phyloP scores from a whole-genome alignment of 2,113 vertebrate genomes.

The Epinephelus lanceolatus region DNA sequence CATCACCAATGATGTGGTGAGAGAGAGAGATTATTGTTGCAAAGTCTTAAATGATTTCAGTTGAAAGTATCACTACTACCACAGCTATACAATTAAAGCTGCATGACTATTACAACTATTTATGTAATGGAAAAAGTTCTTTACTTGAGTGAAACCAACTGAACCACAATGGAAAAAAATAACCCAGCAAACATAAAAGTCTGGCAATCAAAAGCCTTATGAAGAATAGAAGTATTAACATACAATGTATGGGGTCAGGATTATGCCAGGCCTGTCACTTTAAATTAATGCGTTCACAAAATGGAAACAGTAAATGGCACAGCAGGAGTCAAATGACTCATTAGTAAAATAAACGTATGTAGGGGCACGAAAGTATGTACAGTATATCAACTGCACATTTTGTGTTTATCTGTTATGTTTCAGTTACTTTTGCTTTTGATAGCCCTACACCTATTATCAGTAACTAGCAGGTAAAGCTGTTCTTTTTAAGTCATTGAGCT shows the following conservation, averaged over 20 bases:
- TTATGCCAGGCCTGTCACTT: not conserved
- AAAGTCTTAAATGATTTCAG: not conserved
- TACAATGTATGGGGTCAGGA: not conserved
- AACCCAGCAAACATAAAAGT: too few relatives aligned
- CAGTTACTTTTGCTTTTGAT: too few relatives aligned
- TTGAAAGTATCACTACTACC: not conserved
- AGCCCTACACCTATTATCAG: too few relatives aligned
- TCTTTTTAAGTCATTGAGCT: too few relatives aligned
- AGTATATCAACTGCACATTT: too few relatives aligned
- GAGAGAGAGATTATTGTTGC: not conserved
- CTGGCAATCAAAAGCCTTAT: not conserved
- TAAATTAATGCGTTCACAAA: not conserved
- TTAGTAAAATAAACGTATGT: too few relatives aligned
- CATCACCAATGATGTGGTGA: conserved; percentile 73
- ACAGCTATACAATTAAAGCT: not conserved
- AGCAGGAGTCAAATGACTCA: too few relatives aligned
- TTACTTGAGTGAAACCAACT: not conserved
- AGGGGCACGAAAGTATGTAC: too few relatives aligned
- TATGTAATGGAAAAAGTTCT: not conserved
- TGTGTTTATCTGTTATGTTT: too few relatives aligned
- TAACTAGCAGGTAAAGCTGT: too few relatives aligned
- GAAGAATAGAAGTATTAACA: too few relatives aligned
- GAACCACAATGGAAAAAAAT: not conserved
- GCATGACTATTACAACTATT: not conserved
- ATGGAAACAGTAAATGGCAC: not conserved